A percentile compares a stretch with the other conserved stretches of the same genome.
Conservation (phyloP, 2,888 invertebrate genomes). For the Dasypolia templi region DNA sequence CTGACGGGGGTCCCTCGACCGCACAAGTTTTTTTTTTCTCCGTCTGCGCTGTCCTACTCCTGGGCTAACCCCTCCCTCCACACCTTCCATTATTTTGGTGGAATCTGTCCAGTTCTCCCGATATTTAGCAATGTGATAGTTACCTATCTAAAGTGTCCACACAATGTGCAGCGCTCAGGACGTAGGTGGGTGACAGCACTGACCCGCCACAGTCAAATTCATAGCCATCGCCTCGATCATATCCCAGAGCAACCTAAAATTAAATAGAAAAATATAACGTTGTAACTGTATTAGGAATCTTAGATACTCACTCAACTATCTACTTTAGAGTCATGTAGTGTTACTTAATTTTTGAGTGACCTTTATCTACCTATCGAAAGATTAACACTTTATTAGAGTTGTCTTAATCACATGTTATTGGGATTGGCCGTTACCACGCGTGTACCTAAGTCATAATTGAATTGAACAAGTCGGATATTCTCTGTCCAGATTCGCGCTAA, state of each 20-base stretch:
- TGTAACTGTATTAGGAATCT: background rate
- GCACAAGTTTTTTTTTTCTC: background rate
- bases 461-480: no score
- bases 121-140: slow-evolving; percentile 1
- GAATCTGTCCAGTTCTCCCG: background rate
- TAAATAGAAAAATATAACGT: background rate
- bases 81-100: background rate
- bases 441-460: background rate
- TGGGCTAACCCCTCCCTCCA: background rate
- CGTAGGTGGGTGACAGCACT: slow-evolving; percentile 78
- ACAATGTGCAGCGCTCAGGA: slow-evolving; percentile 87
- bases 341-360: background rate
- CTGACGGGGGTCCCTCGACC: background rate
- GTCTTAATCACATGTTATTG: background rate
- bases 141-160: slow-evolving; percentile 82
- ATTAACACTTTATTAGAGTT: background rate
- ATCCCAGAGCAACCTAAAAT: slow-evolving; percentile 84
- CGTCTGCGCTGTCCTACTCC: background rate
- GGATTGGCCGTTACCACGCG: background rate
- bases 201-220: slow-evolving; percentile 85
- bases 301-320: background rate
- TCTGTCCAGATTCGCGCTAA: no score
- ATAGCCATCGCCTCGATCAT: slow-evolving; percentile 74
- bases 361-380: background rate
- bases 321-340: background rate